Conservation (phyloP, 1,140 invertebrate species). For the Orius laevigatus region DNA sequence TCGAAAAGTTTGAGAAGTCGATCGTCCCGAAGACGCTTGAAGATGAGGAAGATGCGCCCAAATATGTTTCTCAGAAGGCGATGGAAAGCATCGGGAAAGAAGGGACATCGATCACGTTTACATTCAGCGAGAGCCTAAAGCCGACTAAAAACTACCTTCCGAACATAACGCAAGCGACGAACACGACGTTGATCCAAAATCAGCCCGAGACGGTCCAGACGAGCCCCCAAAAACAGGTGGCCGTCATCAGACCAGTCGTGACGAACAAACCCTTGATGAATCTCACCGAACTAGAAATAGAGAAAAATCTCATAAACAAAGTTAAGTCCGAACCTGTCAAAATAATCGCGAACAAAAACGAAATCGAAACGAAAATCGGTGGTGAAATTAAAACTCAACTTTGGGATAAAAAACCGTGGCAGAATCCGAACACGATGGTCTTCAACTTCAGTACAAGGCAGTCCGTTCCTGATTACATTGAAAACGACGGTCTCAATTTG, state of each 20-base stretch:
- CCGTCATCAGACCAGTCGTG: slow-evolving; percentile 40
- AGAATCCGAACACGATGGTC: slow-evolving; percentile 51
- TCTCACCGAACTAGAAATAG: slow-evolving; percentile 43
- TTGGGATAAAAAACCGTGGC: slow-evolving; percentile 35
- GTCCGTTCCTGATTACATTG: slow-evolving; percentile 76
- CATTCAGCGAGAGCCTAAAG: slow-evolving; percentile 29
- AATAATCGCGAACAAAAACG: slow-evolving; percentile 18
- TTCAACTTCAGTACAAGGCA: slow-evolving; percentile 73
- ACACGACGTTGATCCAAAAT: slow-evolving; percentile 13
- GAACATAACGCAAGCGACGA: slow-evolving; percentile 16
- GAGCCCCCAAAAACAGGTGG: slow-evolving; percentile 35
- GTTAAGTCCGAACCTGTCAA: slow-evolving; percentile 39
- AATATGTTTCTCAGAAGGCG: slow-evolving; percentile 35
- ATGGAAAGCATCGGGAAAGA: slow-evolving; percentile 50
- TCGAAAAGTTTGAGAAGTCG: too few species aligned
- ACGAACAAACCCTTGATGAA: slow-evolving; percentile 27
- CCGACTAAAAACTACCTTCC: slow-evolving; percentile 33
- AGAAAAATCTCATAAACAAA: slow-evolving; percentile 53
- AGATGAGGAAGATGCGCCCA: slow-evolving; percentile 1
- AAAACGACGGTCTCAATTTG: slow-evolving; percentile 57
- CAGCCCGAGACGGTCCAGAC: slow-evolving; percentile 6
- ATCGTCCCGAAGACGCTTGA: background rate
- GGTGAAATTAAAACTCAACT: slow-evolving; percentile 22
- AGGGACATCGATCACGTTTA: slow-evolving; percentile 40
- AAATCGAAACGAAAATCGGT: slow-evolving; percentile 8